Conservation (phyloP, 1,140 invertebrate genomes). For the Listronotus bonariensis region DNA sequence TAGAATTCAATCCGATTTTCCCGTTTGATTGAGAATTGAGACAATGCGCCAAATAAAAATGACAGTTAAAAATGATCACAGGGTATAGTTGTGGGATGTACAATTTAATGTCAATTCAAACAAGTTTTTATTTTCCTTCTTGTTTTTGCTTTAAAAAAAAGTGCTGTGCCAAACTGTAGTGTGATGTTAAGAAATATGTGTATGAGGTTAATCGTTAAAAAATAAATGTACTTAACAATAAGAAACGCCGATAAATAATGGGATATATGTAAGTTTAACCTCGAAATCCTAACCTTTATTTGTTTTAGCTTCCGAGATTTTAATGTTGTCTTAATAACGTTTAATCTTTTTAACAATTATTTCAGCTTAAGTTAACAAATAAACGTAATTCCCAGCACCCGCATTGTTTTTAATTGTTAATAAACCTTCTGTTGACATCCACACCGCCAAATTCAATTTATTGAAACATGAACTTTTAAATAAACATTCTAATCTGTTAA, state of each 20-base stretch:
- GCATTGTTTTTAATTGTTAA: conserved; percentile 23
- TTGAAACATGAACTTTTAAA: conserved; percentile 20
- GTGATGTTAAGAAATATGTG: neutral
- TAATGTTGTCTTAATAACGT: conserved; percentile 1
- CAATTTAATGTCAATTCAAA: conserved; percentile 34
- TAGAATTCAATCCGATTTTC: neutral
- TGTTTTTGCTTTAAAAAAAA: conserved; percentile 18
- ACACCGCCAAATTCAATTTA: conserved; percentile 1
- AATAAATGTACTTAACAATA: conserved; percentile 15
- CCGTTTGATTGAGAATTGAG: neutral
- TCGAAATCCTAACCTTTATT: conserved; percentile 34
- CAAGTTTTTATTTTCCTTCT: conserved; percentile 28
- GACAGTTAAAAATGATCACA: conserved; percentile 14
- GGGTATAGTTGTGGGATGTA: conserved; percentile 28
- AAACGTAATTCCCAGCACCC: conserved; percentile 11
- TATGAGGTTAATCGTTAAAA: neutral
- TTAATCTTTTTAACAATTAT: conserved; percentile 9
- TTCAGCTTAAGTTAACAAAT: conserved; percentile 20
- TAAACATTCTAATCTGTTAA: conserved; percentile 34
- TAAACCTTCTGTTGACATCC: conserved; percentile 13
- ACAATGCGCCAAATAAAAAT: neutral
- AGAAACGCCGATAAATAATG: conserved; percentile 11
- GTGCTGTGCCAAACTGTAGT: conserved; percentile 5
- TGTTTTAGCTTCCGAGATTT: conserved; percentile 22
- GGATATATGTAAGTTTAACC: conserved; percentile 35